Conservation (phyloP, 2,797 vertebrate species). For the Loris lydekkerianus region DNA sequence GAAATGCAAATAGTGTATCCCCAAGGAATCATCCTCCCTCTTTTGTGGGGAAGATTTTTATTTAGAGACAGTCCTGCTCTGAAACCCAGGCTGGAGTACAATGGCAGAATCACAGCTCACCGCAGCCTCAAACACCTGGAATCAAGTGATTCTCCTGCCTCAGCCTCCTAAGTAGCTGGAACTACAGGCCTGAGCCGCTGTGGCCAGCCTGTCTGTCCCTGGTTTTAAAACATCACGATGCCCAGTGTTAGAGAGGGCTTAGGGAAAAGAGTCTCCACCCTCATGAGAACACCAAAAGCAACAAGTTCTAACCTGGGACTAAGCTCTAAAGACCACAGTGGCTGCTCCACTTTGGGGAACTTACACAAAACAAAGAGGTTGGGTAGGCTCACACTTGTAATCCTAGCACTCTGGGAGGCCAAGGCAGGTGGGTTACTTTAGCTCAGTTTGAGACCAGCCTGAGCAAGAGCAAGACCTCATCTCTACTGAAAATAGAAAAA, state of each 20-base stretch:
- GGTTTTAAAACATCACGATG: rapidly evolving
- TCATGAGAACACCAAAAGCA: not conserved
- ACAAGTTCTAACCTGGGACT: no score
- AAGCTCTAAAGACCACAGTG: not conserved
- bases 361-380: not conserved
- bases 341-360: not conserved
- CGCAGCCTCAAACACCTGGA: not conserved
- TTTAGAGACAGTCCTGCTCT: not conserved
- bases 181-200: not conserved
- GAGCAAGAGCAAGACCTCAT: no score
- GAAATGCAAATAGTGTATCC: rapidly evolving
- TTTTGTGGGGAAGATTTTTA: not conserved
- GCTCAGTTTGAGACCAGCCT: no score
- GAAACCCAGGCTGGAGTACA: no score
- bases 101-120: not conserved
- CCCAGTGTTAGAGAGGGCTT: no score
- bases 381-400: not conserved
- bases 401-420: no score
- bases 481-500: no score
- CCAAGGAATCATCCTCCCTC: not conserved
- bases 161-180: not conserved
- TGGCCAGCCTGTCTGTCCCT: no score
- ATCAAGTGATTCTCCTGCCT: no score
- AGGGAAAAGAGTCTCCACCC: rapidly evolving
- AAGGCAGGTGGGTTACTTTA: no score